Conservation (phyloP, 35 echinoderm and acorn worm species). For the Ophiothrix spiculata region DNA sequence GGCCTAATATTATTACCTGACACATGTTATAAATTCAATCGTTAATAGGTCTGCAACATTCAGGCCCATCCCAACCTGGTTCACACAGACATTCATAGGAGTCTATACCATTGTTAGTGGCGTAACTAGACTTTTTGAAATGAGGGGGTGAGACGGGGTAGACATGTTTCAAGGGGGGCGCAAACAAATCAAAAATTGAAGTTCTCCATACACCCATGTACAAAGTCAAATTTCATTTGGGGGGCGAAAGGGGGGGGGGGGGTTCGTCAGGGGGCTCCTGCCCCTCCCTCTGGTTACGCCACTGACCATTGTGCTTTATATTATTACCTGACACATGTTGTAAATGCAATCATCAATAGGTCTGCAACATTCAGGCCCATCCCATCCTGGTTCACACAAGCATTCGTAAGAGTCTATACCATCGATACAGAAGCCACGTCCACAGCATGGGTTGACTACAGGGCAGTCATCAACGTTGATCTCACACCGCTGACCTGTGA, state of each 20-base stretch:
- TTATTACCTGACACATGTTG: conserved; percentile 82
- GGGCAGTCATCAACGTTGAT: conserved; percentile 68
- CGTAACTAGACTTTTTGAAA: no score
- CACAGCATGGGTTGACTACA: conserved; percentile 30
- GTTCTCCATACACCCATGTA: no score
- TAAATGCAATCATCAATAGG: conserved; percentile 80
- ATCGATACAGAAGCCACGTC: conserved; percentile 80
- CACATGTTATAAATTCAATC: conserved; percentile 76
- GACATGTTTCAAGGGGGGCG: no score
- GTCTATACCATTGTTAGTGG: no score
- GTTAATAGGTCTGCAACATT: conserved; percentile 70
- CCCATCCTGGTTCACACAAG: conserved; percentile 80
- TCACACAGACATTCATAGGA: conserved; percentile 64
- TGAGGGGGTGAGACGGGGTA: no score
- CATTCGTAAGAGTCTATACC: conserved; percentile 60
- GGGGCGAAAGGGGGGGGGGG: no score
- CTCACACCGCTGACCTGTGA: conserved; percentile 60
- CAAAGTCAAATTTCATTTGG: no score
- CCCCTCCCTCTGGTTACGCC: no score
- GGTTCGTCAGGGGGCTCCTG: no score
- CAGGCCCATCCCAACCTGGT: conserved; percentile 66
- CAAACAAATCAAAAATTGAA: no score
- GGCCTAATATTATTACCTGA: no score
- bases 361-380: conserved; percentile 51
- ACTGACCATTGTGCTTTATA: no score